Percentiles rank a stretch among this genome's conserved stretches.
Conservation (phyloP, 2,797 vertebrate genomes). For the Jordanella pulchra region DNA sequence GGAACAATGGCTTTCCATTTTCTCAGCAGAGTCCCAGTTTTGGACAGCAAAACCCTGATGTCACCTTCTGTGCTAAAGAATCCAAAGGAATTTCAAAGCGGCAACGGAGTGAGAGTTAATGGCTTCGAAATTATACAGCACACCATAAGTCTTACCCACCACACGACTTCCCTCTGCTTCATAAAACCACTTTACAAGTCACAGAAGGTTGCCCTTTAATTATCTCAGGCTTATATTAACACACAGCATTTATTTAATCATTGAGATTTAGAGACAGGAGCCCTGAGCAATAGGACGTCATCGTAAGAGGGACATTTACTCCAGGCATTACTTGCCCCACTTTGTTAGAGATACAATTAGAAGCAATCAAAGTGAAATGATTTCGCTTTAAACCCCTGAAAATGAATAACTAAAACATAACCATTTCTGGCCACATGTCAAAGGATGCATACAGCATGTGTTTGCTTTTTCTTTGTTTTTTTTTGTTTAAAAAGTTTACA, state of each 20-base stretch:
- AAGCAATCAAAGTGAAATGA: conserved; percentile 36
- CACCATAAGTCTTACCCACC: conserved; percentile 44
- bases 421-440: conserved; percentile 17
- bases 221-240: conserved; percentile 59
- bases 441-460: conserved; percentile 32
- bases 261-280: conserved; percentile 36
- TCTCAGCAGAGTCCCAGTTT: conserved; percentile 25
- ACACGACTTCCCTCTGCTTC: conserved; percentile 55
- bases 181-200: conserved; percentile 70
- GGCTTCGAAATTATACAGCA: conserved; percentile 62
- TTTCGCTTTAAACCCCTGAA: conserved; percentile 34
- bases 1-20: conserved; percentile 46
- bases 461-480: conserved; percentile 14
- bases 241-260: conserved; percentile 51
- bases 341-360: conserved; percentile 54
- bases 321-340: conserved; percentile 10
- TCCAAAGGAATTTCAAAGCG: conserved; percentile 41
- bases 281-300: conserved; percentile 25
- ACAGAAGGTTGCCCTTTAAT: conserved; percentile 66
- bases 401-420: conserved; percentile 9
- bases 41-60: conserved; percentile 45
- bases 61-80: conserved; percentile 45
- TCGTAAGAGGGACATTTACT: conserved; percentile 24
- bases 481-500: conserved; percentile 28
- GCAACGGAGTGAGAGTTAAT: conserved; percentile 45